Base-by-base conservation (phyloP, 53 echinoderm and acorn worm genomes). In the Pentamera pediparva region DNA sequence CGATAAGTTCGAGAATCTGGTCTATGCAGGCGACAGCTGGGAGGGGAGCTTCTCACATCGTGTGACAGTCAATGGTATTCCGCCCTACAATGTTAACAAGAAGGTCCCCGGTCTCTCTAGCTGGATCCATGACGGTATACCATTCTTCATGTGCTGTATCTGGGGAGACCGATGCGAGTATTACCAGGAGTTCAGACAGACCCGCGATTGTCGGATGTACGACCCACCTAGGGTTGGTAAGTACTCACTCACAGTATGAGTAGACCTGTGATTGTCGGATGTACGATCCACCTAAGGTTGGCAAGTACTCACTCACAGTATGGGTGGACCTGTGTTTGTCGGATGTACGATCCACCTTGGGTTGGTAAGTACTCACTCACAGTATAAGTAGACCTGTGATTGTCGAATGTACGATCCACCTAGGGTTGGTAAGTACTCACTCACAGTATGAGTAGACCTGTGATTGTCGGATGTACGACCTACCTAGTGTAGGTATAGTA, bases 121-220 rank as follows among this genome's bases (percentile, higher is more conserved):
- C 3, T 90, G 87, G 56, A 47, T 85, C 12, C 37, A 75, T 24
- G 95, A 95, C 39, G 58, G 80, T 2, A 78, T 91, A 34, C 89
- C 87, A 0, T 95, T 87, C 74, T 95, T 79, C 59, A 64, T 58
- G 54, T 95, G 95, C 62, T 95, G 95, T 31, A 76, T 95, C 5
- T 87, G 82, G 87, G 89, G 89, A n/a, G 90, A 90, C 53, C 75
- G 85, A 28, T 95, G 95, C 65, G 90, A 89, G 39, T 83, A 82
- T 22, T 95, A 90, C 28, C 95, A 95, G 76, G 74, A 82, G n/a
- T 60, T 90, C 18, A 60, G 95, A 39, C 90, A 87, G 15, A 95
- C 95, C 5, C 81, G 90, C 34, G 95, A 95, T 53, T 95, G 90
- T 49, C 50, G 90, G 35, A 78, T 85, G 87, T 95, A 90, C 37